Evolutionary conservation across 37 sponge, comb jelly and placozoan species (phyloP), one percentile per base, ranked within the genome.

Genomic region (Cliona cf. orientalis): DNA sequence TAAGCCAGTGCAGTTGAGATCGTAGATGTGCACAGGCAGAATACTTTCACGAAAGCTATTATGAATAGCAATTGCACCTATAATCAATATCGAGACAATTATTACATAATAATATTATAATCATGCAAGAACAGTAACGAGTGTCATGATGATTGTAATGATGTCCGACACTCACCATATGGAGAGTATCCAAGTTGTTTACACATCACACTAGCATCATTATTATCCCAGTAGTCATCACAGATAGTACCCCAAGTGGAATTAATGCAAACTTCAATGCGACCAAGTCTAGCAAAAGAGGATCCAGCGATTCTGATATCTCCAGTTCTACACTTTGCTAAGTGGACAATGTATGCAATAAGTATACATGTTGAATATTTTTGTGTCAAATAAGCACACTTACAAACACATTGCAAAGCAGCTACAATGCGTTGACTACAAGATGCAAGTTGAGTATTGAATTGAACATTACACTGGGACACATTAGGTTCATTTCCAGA

Each of bases 1-100:
- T 37, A 7, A 22, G n/a, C 71, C 71, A 69, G 40, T 69, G 35
- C 71, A 69, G 40, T 69, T 69, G 71, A 69, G 41, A 19, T 69
- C 71, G 35, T 37, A 21, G 35, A 69, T 69, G 38, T 36, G 41
- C 21, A 35, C 39, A 34, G 71, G 71, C 38, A 7, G 35, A 41
- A 11, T 32, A 22, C 9, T 23, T 64, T 32, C 66, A 64, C 9
- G 19, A 64, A 32, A 32, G 31, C 31, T 17, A 64, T 64, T 64
- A 49, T 9, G 53, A 19, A 49, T 49, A 19, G 53, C 53, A 49
- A 49, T 49, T 19, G 53, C 53, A 19, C 53, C 53, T 49, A 14
- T 49, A 49, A 9, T n/a, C n/a, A n/a, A n/a, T n/a, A n/a, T n/a
- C n/a, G n/a, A n/a, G n/a, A n/a, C n/a, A n/a, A n/a, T n/a, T 19